A percentile compares a stretch with the other conserved stretches of the same genome.
Evolutionary conservation across 2,888 invertebrate species (phyloP).

Genomic region (Nemurella pictetii): DNA sequence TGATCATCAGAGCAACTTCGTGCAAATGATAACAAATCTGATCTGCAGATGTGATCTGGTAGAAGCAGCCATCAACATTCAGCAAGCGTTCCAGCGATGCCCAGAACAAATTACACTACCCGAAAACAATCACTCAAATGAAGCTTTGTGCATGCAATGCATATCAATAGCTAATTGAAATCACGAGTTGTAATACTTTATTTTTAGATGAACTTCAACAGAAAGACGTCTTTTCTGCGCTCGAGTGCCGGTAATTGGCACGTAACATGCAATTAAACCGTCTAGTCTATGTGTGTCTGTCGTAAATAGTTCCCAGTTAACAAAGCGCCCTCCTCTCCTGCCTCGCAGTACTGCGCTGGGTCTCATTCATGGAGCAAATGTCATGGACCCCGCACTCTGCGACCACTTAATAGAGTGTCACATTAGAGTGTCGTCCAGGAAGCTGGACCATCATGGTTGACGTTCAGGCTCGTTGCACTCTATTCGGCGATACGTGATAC

Average conservation of each 20-base stretch:
- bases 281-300: background rate
- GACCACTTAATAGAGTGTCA: background rate
- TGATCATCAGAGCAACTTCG: background rate
- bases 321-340: too few species aligned
- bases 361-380: background rate
- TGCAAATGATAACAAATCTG: background rate
- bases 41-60: background rate
- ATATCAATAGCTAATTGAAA: background rate
- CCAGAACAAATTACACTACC: background rate
- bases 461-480: background rate
- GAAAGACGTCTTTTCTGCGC: background rate
- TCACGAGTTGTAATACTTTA: background rate
- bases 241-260: background rate
- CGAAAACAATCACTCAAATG: background rate
- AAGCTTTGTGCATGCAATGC: background rate
- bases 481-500: background rate
- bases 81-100: background rate
- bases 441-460: background rate
- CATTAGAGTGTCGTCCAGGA: background rate
- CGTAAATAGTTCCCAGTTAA: background rate
- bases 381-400: background rate
- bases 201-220: background rate
- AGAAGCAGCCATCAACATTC: background rate
- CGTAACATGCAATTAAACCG: background rate
- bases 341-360: background rate